Conservation (phyloP, 2,113 vertebrate species). For the Ciconia maguari region DNA sequence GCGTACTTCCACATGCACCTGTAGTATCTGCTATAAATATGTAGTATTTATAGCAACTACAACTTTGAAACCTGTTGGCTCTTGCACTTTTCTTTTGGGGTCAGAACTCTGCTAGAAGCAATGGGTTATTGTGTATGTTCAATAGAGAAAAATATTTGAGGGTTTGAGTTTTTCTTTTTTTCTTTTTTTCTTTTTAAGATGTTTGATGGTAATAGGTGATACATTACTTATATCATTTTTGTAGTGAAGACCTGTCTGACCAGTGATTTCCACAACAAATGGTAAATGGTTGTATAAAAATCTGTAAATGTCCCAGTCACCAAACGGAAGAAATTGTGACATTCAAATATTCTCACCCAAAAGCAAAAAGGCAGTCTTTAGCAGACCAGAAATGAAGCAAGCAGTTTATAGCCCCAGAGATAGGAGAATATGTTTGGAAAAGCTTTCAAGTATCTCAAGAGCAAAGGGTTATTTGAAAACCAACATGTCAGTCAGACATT, state of each 20-base stretch:
- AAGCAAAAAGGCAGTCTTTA: not conserved
- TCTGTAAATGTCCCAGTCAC: not conserved
- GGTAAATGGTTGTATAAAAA: not conserved
- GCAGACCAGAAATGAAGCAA: not conserved
- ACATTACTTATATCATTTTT: not conserved
- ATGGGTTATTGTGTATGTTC: not conserved
- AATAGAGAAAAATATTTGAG: not conserved
- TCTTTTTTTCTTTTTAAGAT: not conserved
- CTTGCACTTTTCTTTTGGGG: not conserved
- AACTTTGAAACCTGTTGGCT: not conserved
- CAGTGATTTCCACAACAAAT: not conserved
- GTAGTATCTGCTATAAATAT: too few relatives aligned
- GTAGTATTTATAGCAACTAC: not conserved
- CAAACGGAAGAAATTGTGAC: not conserved
- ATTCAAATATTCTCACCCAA: not conserved
- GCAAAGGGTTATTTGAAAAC: not conserved
- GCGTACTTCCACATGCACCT: not conserved
- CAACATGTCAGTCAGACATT: not conserved
- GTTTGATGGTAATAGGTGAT: not conserved
- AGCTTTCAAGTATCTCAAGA: conserved; percentile 7
- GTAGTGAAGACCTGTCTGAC: not conserved
- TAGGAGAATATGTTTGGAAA: not conserved
- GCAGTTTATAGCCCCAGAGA: not conserved
- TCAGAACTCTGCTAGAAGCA: not conserved
- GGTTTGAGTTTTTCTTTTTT: not conserved